Evolutionary conservation across 37 sponge, comb jelly and placozoan species (phyloP), one percentile per base, ranked within the genome.

Genomic region (Geodia barretti): DNA sequence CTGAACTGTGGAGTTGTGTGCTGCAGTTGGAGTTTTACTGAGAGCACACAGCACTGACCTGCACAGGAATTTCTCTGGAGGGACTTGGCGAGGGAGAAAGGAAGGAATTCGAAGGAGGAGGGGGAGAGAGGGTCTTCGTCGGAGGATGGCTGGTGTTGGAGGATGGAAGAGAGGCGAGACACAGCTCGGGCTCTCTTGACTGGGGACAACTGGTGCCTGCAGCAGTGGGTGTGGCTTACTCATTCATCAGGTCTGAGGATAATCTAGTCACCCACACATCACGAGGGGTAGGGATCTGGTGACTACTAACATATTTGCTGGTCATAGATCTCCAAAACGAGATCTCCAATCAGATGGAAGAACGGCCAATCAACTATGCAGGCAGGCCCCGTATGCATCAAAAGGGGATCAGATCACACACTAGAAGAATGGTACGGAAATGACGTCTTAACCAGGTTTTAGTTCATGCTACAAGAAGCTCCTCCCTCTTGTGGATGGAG

Each of bases 101-200:
- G 85, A 1, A 85, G 62, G 60, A 85, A 40, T 72, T 85, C 78
- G 1, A 85, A 63, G 19, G 85, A 85, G 42, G 85, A 85, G 42
- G 39, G 70, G 33, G 72, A 60, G 33, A 69, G 3, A 3, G 84
- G 77, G 21, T 63, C 41, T 20, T 71, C 72, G 11, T 64, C 40
- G 30, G 62, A 76, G 32, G 77, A 85, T 5, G 85, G 85, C 23
- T 32, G 70, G 21, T 77, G 78, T 26, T 85, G 77, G 62, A 85
- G 78, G 32, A 85, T 85, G 64, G 42, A 62, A 3, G 77, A 62
- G 41, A 85, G 78, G 41, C 74, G 77, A 42, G 35, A 24, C 35
- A 85, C 62, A 4, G 41, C 85, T 8, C 77, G 72, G 21, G 78
- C 78, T 29, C 78, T 70, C 64, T 77, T 70, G 33, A 62, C 35